These are phyloP conservation scores for Anomalospiza imberbis DNA, from an alignment of 2,797 vertebrate genomes.

Conservation along the genomic window DNA sequence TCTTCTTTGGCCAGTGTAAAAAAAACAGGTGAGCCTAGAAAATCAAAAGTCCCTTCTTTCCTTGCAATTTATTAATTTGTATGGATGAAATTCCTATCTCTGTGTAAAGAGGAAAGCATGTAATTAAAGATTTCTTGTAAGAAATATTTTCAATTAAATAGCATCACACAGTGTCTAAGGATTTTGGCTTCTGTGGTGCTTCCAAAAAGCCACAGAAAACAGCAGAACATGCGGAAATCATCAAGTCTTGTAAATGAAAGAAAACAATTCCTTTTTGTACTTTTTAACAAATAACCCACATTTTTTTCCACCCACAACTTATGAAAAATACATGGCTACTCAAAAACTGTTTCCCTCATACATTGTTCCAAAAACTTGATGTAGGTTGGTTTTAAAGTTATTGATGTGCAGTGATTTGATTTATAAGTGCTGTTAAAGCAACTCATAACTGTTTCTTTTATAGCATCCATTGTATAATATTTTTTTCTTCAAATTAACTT, in stretches of 20 bases:
- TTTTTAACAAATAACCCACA: background rate
- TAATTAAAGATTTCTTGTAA: background rate
- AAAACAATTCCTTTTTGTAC: background rate
- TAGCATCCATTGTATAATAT: background rate
- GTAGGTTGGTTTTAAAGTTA: conserved; percentile 30
- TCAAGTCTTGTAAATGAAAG: background rate
- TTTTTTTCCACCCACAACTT: background rate
- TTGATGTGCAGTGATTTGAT: conserved; percentile 10
- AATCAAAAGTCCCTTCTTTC: background rate
- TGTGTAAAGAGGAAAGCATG: background rate
- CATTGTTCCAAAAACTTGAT: conserved; percentile 9
- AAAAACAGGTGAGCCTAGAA: background rate
- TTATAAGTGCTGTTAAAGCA: conserved; percentile 40
- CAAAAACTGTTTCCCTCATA: background rate
- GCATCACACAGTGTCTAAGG: background rate
- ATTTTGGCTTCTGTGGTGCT: background rate
- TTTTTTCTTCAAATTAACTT: conserved; percentile 49
- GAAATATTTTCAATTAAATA: background rate
- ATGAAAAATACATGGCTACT: conserved; percentile 16
- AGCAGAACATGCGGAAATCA: background rate
- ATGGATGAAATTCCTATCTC: background rate
- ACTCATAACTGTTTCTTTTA: conserved; percentile 11
- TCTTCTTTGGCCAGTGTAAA: background rate
- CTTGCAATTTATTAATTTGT: background rate
- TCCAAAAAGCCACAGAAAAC: background rate